A percentile compares a stretch with the other conserved stretches of the same genome.
These are phyloP conservation scores for Myotis myotis DNA, from an alignment of 2,797 vertebrate species.

Conservation along the genomic window DNA sequence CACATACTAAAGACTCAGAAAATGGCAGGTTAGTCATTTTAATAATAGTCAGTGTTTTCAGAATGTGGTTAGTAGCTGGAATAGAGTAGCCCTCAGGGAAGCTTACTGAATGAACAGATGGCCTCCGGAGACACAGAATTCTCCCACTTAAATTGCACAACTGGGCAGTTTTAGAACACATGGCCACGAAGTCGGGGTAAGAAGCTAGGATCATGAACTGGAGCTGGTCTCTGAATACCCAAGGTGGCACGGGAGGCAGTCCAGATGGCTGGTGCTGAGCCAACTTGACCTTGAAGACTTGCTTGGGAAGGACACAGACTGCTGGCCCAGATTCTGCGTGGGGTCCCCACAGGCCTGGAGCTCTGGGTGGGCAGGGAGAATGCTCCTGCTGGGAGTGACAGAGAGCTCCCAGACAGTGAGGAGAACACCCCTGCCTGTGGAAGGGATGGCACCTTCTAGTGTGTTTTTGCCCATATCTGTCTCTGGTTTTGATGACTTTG, in stretches of 20 bases:
- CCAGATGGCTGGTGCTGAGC: neutral
- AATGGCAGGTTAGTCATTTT: neutral
- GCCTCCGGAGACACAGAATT: neutral
- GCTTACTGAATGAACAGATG: neutral
- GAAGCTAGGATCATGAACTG: neutral
- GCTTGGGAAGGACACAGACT: neutral
- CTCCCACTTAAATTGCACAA: neutral
- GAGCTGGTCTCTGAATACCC: neutral
- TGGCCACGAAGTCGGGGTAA: neutral
- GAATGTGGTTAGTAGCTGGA: neutral
- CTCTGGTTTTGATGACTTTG: neutral
- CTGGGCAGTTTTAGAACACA: neutral
- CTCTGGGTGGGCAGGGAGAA: neutral
- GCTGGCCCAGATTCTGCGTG: neutral
- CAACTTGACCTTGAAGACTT: neutral
- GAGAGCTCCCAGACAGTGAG: neutral
- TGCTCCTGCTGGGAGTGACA: neutral
- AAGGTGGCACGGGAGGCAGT: neutral
- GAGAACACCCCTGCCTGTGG: neutral
- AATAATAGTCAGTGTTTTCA: slow-evolving; percentile 7
- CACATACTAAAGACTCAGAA: neutral
- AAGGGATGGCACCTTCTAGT: neutral
- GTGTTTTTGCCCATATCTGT: neutral
- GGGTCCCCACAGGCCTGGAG: neutral
- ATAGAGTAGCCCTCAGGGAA: neutral